Evolutionary conservation across 2,888 invertebrate species (phyloP), one percentile per base, ranked within the genome.

Genomic region (Hydrotaea diabolus): DNA sequence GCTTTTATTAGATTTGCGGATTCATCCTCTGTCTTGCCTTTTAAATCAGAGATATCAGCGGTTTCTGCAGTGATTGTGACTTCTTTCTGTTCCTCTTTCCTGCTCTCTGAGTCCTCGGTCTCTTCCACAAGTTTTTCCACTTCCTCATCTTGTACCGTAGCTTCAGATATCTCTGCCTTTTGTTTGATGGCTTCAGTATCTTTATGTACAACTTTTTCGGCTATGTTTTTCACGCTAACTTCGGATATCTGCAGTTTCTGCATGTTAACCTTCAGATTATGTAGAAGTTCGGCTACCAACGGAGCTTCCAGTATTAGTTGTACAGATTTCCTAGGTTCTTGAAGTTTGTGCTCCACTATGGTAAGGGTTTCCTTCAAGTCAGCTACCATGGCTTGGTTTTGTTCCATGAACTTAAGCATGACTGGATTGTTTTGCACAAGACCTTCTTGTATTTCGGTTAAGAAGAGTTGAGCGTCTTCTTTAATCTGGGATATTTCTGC

Each of bases 371-470:
- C 80, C 26, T 90, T 88, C 43, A 91, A 75, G 5, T 88, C 87
- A 17, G 80, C 80, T 2, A 91, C 87, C 15, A 87, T 88, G 2
- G 77, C 75, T 11, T 87, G 86, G 53, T 91, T 90, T 23, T 88
- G 87, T 2, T 87, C 86, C 0, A 90, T 82, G 3, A 91, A 84
- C n/a, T 86, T 86, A 0, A 81, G 85, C 15, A 88, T 86, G 15
- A 88, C 57, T 0, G 88, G 86, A 80, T 87, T 87, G 19, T 89
- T 87, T n/a, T 75, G 66, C 31, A 87, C 86, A 36, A 91, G 80
- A 1, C 90, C 90, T 31, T 89, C 83, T 31, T 90, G 89, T 0
- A 91, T 83, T 46, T 89, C 87, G 0, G 87, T 86, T 3, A 91
- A 77, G 21, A 91, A 89, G 0, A 87, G 82, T 53, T 57, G 19